Evolutionary conservation across 2,797 vertebrate genomes (phyloP), one percentile per base, ranked within the genome.

Genomic region (Gila robusta): DNA sequence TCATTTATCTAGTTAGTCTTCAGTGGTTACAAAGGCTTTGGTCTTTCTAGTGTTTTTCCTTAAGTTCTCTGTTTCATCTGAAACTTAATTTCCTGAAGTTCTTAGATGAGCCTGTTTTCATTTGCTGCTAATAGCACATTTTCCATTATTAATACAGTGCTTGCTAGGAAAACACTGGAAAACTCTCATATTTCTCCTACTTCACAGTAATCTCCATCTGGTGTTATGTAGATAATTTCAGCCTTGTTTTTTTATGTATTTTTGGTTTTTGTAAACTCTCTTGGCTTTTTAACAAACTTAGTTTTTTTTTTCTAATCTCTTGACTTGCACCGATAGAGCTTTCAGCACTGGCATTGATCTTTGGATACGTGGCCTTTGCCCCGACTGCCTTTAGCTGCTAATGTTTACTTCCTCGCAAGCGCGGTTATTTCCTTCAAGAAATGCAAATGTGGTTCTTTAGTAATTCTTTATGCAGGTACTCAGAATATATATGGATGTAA

Each of bases 401-500:
- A 54, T n/a, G 4, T 69, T 67, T 32, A 10, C 41, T 49, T n/a
- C 41, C 17, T 56, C 6, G 12, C 19, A 66, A 47, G 39, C 28
- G 2, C 7, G 1, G 16, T 7, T 79, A 21, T 79, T 26, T 80
- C 72, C 72, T 67, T 69, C 59, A 77, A 67, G 62, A 84, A 77
- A 84, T 84, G 72, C 44, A 84, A 54, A 84, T 69, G 56, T 37
- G n/a, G 28, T 39, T 54, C 9, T 67, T 49, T 35, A 56, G 9
- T 78, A 11, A 78, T 41, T 77, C 17, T 84, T 78, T 71, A 79
- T 79, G 35, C 83, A 71, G 17, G 47, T 59, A 44, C 74, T 62
- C 49, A 6, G 66, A 79, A 79, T 70, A 78, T 19, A 79, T 71
- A n/a, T 56, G 37, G 19, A 59, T 90, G 88, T 91, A 87, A 89